Conservation (phyloP, 2,113 vertebrate genomes). For the Misgurnus anguillicaudatus region DNA sequence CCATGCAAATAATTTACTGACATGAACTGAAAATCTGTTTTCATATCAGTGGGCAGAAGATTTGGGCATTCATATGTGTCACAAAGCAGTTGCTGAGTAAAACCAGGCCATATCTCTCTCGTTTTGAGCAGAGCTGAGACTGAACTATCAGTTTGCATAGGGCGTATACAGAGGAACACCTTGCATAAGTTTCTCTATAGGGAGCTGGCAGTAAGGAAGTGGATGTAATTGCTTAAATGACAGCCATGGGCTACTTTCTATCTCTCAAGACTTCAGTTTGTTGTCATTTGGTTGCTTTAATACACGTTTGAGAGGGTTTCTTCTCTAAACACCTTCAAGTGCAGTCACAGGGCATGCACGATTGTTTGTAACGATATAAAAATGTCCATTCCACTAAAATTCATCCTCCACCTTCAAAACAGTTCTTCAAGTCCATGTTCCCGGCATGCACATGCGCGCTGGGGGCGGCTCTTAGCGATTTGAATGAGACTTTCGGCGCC, state of each 20-base stretch:
- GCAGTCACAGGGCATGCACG: not conserved
- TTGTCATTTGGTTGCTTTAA: not conserved
- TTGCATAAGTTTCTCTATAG: conserved; percentile 37
- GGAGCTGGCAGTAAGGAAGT: conserved; percentile 5
- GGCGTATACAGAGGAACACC: conserved; percentile 20
- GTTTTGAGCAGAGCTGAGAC: conserved; percentile 25
- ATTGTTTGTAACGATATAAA: not conserved
- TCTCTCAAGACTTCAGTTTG: conserved; percentile 15
- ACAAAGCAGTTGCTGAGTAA: conserved; percentile 24
- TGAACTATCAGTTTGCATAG: conserved; percentile 32
- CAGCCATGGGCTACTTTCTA: conserved; percentile 27
- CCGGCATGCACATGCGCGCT: conserved; percentile 77
- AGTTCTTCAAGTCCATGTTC: conserved; percentile 59
- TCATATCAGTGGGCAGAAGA: conserved; percentile 10
- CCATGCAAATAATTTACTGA: not conserved
- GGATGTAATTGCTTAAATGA: conserved; percentile 28
- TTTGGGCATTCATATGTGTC: conserved; percentile 31
- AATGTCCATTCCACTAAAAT: conserved; percentile 1
- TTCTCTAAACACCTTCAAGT: not conserved
- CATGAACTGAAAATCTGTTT: not conserved
- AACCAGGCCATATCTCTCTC: conserved; percentile 37
- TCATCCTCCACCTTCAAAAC: conserved; percentile 47
- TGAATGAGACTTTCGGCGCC: conserved; percentile 99
- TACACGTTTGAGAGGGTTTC: not conserved
- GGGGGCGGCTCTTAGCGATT: conserved; percentile 90